Conservation (phyloP, 2,888 invertebrate genomes). For the Clunio marinus region DNA sequence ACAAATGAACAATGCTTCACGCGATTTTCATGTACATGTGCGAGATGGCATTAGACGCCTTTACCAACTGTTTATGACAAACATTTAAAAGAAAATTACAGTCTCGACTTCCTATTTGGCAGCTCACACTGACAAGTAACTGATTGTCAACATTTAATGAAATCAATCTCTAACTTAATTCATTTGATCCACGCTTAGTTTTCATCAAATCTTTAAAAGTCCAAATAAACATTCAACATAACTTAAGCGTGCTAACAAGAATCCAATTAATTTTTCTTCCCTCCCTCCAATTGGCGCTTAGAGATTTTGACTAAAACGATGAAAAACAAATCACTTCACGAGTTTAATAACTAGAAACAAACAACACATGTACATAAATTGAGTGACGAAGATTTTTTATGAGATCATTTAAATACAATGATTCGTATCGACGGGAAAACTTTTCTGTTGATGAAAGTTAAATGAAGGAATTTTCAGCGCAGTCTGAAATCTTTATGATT, state of each 20-base stretch:
- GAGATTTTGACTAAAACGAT: too few species aligned
- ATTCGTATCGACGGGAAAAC: too few species aligned
- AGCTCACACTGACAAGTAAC: not conserved
- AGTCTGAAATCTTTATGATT: too few species aligned
- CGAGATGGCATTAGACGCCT: not conserved
- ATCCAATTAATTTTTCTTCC: not conserved
- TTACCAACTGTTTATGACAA: not conserved
- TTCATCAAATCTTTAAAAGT: not conserved
- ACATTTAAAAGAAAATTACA: too few species aligned
- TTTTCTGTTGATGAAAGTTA: too few species aligned
- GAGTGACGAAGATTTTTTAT: too few species aligned
- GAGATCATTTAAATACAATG: too few species aligned
- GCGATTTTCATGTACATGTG: not conserved
- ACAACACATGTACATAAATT: not conserved
- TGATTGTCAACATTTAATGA: not conserved
- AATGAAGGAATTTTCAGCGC: too few species aligned
- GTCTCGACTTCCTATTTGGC: slow-evolving; percentile 2
- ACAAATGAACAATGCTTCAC: not conserved
- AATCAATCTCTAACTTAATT: not conserved
- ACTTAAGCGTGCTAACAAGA: too few species aligned
- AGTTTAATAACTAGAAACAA: not conserved
- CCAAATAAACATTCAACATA: not conserved
- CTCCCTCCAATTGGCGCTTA: too few species aligned
- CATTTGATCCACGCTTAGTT: not conserved
- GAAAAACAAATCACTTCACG: not conserved